phyloP scores from a whole-genome alignment of 35 echinoderm and acorn worm genomes.

The Diadema setosum region DNA sequence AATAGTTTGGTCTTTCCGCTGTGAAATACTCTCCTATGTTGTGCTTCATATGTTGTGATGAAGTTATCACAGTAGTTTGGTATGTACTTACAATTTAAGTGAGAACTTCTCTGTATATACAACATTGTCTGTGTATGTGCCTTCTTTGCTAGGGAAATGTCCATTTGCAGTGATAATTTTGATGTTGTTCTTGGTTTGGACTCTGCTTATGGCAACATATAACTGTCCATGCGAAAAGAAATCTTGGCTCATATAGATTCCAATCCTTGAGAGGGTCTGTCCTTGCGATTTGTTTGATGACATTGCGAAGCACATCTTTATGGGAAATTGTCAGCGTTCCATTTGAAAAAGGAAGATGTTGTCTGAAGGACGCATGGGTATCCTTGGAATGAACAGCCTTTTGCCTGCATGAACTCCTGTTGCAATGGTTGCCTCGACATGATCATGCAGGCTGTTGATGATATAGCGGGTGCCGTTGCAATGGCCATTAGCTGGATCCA shows the following conservation, averaged over 20 bases:
- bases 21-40: too few relatives aligned
- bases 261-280: background rate
- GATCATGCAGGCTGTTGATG: background rate
- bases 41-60: too few relatives aligned
- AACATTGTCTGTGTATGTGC: slow-evolving; percentile 4
- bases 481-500: background rate
- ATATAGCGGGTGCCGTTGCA: slow-evolving; percentile 18
- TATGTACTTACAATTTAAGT: too few relatives aligned
- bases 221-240: background rate
- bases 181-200: background rate
- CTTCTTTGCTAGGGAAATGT: background rate
- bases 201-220: background rate
- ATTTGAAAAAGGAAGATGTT: background rate
- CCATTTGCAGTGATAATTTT: background rate
- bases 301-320: background rate
- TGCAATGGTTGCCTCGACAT: background rate
- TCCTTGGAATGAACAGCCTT: slow-evolving; percentile 12
- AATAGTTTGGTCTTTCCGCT: too few relatives aligned
- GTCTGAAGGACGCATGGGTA: slow-evolving; percentile 13
- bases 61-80: too few relatives aligned
- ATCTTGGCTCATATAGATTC: background rate
- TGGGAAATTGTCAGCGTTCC: slow-evolving; percentile 13
- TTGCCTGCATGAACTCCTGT: background rate
- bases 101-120: background rate
- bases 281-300: background rate